Conservation (phyloP, 2,888 invertebrate species). For the Taphrorychus bicolor region DNA sequence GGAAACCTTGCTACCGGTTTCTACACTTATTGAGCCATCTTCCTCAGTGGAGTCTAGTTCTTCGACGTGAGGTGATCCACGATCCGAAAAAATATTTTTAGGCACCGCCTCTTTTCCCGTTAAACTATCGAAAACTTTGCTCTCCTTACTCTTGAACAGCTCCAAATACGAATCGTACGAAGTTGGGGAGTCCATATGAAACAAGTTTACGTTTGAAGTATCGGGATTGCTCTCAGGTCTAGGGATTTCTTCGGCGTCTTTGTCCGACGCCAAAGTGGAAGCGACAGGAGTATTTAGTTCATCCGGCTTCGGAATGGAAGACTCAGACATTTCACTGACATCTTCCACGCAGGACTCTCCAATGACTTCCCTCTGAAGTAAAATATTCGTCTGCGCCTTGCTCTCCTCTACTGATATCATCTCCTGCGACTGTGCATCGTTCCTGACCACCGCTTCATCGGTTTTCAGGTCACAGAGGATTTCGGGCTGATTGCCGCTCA, state of each 20-base stretch:
- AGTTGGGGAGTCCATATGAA: slow-evolving; percentile 41
- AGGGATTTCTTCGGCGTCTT: slow-evolving; percentile 35
- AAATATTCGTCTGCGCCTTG: slow-evolving; percentile 27
- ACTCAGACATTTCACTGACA: not conserved
- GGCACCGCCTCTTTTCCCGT: slow-evolving; percentile 34
- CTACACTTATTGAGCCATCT: not conserved
- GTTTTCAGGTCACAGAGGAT: not conserved
- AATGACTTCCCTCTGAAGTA: not conserved
- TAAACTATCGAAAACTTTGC: slow-evolving; percentile 48
- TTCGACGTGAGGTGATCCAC: too few species aligned
- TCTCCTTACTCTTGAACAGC: slow-evolving; percentile 43
- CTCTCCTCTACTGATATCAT: slow-evolving; percentile 24
- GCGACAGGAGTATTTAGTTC: not conserved
- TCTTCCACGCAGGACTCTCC: not conserved
- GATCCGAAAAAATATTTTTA: too few species aligned
- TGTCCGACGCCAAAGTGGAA: slow-evolving; percentile 17
- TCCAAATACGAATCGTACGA: slow-evolving; percentile 43
- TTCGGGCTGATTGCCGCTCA: not conserved
- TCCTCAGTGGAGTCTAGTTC: slow-evolving; percentile 1
- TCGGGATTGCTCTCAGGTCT: slow-evolving; percentile 22
- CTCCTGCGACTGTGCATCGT: slow-evolving; percentile 11
- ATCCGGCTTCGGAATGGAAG: too few species aligned
- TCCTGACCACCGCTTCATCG: not conserved
- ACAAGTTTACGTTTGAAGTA: slow-evolving; percentile 43
- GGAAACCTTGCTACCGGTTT: not conserved